Conservation (phyloP, 2,113 vertebrate genomes). For the Lagopus leucura region DNA sequence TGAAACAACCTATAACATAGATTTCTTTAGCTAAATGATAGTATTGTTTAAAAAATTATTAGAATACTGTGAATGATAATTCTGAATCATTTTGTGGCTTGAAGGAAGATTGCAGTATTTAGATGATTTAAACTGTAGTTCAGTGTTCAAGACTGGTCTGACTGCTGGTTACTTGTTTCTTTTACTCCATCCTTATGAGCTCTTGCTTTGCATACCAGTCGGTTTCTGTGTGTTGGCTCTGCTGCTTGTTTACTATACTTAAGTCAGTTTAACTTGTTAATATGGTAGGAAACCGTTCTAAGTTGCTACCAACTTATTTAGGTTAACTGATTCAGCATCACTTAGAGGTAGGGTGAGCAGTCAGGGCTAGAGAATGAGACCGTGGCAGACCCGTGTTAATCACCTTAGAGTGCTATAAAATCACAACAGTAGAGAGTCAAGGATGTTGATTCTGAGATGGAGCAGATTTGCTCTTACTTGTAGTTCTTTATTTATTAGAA, state of each 20-base stretch:
- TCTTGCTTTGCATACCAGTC: neutral
- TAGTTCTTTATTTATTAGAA: neutral
- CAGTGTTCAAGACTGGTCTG: neutral
- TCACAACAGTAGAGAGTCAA: neutral
- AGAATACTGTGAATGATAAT: neutral
- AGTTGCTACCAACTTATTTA: neutral
- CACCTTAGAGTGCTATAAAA: neutral
- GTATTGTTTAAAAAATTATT: neutral
- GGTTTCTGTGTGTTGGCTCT: neutral
- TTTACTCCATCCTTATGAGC: neutral
- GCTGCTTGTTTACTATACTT: neutral
- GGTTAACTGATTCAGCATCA: neutral
- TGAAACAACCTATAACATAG: rapidly evolving
- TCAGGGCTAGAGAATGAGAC: neutral
- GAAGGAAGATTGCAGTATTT: neutral
- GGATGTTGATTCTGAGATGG: neutral
- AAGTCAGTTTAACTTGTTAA: neutral
- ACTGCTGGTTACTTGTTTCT: neutral
- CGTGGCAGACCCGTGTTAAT: neutral
- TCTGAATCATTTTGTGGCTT: neutral
- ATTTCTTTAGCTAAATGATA: neutral
- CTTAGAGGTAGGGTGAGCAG: neutral
- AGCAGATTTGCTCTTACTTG: neutral
- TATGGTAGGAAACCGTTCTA: neutral
- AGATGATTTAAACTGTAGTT: neutral